A percentile compares a stretch with the other conserved stretches of the same genome.
Evolutionary conservation across 1,140 invertebrate genomes (phyloP).

Genomic region (Calycopis cecrops): DNA sequence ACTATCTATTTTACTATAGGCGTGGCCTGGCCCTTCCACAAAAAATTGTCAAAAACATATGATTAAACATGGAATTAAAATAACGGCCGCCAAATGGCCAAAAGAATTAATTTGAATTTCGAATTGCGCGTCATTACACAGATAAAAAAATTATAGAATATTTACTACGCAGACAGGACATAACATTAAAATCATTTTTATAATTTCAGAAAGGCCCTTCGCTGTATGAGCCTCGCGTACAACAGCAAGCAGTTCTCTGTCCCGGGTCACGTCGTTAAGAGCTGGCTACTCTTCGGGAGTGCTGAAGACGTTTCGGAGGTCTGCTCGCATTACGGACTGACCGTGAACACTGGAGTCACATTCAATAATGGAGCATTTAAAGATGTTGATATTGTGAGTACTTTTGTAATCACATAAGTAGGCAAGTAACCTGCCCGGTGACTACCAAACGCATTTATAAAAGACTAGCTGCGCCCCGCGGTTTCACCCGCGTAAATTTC

Average conservation of each 20-base stretch:
- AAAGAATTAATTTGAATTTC: neutral
- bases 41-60: conserved; percentile 4
- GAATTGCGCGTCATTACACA: neutral
- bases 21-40: neutral
- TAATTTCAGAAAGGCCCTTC: conserved; percentile 65
- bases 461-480: too few species aligned
- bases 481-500: too few species aligned
- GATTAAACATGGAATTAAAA: neutral
- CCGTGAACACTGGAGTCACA: conserved; percentile 26
- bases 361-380: conserved; percentile 51
- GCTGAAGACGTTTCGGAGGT: conserved; percentile 30
- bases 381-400: conserved; percentile 30
- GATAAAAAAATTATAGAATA: too few species aligned
- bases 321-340: conserved; percentile 48
- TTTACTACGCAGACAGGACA: too few species aligned
- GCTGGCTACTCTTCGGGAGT: conserved; percentile 46
- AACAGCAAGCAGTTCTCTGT: conserved; percentile 72
- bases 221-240: conserved; percentile 74
- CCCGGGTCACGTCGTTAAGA: conserved; percentile 47
- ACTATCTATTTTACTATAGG: too few species aligned
- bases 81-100: too few species aligned
- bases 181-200: conserved; percentile 15
- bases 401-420: neutral
- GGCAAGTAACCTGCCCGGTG: too few species aligned
- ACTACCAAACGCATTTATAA: too few species aligned